Base-by-base conservation (phyloP, 2,797 vertebrate genomes). In the Scomberomorus guttatus region DNA sequence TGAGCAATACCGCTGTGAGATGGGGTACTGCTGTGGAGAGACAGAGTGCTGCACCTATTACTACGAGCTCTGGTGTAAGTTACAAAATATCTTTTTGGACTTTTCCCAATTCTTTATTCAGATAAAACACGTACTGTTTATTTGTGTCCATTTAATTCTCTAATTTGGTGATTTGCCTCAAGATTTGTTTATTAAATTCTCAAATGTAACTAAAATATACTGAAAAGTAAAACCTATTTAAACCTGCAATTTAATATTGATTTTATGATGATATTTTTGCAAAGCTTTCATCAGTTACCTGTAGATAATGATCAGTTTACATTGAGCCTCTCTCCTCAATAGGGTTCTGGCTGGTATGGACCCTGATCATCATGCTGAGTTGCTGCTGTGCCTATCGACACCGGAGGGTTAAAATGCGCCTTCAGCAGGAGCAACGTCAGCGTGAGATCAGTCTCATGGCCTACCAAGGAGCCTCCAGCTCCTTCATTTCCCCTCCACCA, bases 331-430 rank as follows among this genome's bases (percentile, higher is more conserved):
- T 22, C 39, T n/a, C 34, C 14, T 27, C 55, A 25, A 3, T 56
- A 97, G 96, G 96, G 96, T 97, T 97, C 91, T 97, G 96, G 96
- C 85, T 97, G 80, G 96, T 96, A 44, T 97, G 96, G 96, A 96
- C 95, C 17, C 84, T 97, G n/a, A 96, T 97, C 84, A 96, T 97
- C 83, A 94, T 97, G 95, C 93, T 96, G 27, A 96, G 96, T 84
- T 97, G 96, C 90, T 97, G 96, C 89, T 97, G 96, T 75, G 96
- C 96, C 3, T 97, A 96, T 86, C 90, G 96, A 72, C 96, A 97
- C 84, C 94, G 96, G 6, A 94, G 96, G 54, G 95, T 96, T 50
- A 97, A 97, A 90, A 94, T 96, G 94, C 95, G 96, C 8, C 92
- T 96, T 66, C 96, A 97, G 86, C 96, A 96, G 88, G 95, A 97